Base-by-base conservation (phyloP, 2,797 vertebrate species). In the Enteromius fasciolatus region DNA sequence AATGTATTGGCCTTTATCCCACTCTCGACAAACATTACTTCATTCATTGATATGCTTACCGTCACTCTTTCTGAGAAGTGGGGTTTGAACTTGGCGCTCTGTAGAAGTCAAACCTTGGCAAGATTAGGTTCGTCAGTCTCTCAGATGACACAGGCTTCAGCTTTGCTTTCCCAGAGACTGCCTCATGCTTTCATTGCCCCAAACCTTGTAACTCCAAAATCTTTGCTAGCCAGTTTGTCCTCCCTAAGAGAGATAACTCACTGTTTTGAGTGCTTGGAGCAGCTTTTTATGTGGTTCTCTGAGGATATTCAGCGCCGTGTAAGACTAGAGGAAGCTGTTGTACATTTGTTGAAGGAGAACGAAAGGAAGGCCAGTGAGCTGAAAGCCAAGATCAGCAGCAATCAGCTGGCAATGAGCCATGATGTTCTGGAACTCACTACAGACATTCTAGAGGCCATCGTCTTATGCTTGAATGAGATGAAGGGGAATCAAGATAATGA, bases 51-150 rank as follows among this genome's bases (percentile, higher is more conserved):
- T 1, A 81, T 89, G 15, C 85, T 96, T 23, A 94, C 93, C 78
- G 88, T 86, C 0, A 87, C 90, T 1, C 89, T 96, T 73, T 93
- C 94, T 50, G 92, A 94, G 83, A 95, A 95, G 66, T 95, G 94
- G 93, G 95, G 95, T 14, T 92, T 96, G 25, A 94, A 95, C 86
- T 94, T 96, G 94, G 92, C 90, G 74, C 93, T 90, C 50, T 96
- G 95, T 83, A 91, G 94, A 86, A 94, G 95, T 10, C 94, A 94
- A 85, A 91, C 93, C 28, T 86, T 89, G 80, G 83, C 93, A 67
- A 93, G 92, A 84, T 89, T 93, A 7, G 94, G 94, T 46, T 86
- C 88, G 46, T 88, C 92, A 3, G 93, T 93, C 57, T 84, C 87
- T 74, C 91, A 92, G 85, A 93, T 95, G 92, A 93, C 90, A 81